Conservation (phyloP, 2,888 invertebrate species). For the Hoplodrina blanda region DNA sequence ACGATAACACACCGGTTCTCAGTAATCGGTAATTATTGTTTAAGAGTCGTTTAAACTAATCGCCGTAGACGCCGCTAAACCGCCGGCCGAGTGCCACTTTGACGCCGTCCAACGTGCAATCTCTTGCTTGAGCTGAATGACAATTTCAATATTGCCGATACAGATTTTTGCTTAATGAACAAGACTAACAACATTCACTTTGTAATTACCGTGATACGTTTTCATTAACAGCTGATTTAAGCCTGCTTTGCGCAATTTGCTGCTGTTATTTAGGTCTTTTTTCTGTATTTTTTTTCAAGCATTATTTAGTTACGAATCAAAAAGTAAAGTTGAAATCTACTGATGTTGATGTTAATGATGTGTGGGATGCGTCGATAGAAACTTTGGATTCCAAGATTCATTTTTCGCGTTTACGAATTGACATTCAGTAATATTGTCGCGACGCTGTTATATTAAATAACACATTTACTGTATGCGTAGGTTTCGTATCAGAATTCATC, state of each 20-base stretch:
- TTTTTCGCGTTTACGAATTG: slow-evolving; percentile 62
- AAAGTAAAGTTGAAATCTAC: slow-evolving; percentile 7
- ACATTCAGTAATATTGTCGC: slow-evolving; percentile 68
- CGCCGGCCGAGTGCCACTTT: slow-evolving; percentile 69
- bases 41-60: slow-evolving; percentile 87
- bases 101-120: slow-evolving; percentile 76
- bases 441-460: slow-evolving; percentile 75
- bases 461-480: slow-evolving; percentile 73
- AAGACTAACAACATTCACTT: slow-evolving; percentile 84
- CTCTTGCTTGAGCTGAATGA: slow-evolving; percentile 76
- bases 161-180: slow-evolving; percentile 83
- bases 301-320: slow-evolving; percentile 11
- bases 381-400: slow-evolving; percentile 35
- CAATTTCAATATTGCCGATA: slow-evolving; percentile 81
- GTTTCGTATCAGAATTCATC: slow-evolving; percentile 73
- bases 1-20: slow-evolving; percentile 77
- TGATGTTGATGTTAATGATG: slow-evolving; percentile 6
- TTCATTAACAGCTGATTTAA: slow-evolving; percentile 79
- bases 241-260: slow-evolving; percentile 66
- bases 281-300: slow-evolving; percentile 32
- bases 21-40: slow-evolving; percentile 87
- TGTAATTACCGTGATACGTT: slow-evolving; percentile 78
- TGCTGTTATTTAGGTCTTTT: slow-evolving; percentile 65
- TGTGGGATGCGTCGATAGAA: slow-evolving; percentile 9
- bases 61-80: slow-evolving; percentile 74